Conservation (phyloP, 2,888 invertebrate species). For the Saturnia pavonia region DNA sequence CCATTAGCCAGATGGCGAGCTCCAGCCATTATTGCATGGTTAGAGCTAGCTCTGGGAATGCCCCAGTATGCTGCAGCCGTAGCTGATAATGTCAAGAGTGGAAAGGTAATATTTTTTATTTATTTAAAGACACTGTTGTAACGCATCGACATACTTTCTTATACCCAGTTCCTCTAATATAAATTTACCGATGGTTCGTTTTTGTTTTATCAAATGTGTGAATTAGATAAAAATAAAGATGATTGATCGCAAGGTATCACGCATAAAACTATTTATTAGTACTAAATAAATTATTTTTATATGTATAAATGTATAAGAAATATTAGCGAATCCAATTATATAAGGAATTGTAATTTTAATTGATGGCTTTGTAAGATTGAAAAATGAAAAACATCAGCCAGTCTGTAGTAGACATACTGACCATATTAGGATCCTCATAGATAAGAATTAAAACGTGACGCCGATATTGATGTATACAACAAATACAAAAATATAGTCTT, state of each 20-base stretch:
- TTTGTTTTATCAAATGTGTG: background rate
- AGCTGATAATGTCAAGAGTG: conserved; percentile 96
- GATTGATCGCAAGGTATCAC: background rate
- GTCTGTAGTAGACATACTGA: background rate
- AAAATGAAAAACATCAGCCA: background rate
- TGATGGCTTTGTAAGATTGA: background rate
- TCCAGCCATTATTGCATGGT: conserved; percentile 96
- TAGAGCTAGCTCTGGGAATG: conserved; percentile 96
- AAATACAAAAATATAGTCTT: background rate
- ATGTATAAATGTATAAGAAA: background rate
- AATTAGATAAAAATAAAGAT: background rate
- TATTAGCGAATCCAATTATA: background rate
- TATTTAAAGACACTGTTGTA: background rate
- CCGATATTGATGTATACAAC: background rate
- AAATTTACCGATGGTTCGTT: background rate
- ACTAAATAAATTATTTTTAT: background rate
- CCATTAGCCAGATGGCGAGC: conserved; percentile 96
- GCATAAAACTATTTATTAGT: background rate
- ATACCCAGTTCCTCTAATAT: background rate
- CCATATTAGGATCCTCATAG: background rate
- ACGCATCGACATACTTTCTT: background rate
- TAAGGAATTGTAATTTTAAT: background rate
- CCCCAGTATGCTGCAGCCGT: conserved; percentile 95
- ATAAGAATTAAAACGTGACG: background rate
- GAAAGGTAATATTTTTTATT: conserved; percentile 86